These are phyloP conservation scores for Enteromius mattozi DNA, from an alignment of 2,797 vertebrate species.

Conservation along the genomic window DNA sequence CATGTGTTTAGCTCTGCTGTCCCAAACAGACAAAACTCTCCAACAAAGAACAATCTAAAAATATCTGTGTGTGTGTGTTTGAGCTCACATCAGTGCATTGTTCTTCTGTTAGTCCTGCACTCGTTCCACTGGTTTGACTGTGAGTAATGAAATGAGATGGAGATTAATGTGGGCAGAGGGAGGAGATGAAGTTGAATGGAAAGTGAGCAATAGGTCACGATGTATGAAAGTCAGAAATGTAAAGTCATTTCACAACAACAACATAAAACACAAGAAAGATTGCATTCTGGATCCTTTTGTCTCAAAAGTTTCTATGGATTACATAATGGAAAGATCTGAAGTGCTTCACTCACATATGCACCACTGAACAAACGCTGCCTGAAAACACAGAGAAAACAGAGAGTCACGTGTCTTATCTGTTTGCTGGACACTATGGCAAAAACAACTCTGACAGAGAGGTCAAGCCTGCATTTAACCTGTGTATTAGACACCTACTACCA, in stretches of 20 bases:
- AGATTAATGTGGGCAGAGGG: neutral
- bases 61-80: slow-evolving; percentile 20
- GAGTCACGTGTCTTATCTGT: neutral
- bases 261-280: neutral
- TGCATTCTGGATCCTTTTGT: neutral
- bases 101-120: neutral
- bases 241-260: slow-evolving; percentile 1
- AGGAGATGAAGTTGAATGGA: neutral
- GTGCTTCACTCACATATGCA: slow-evolving; percentile 42
- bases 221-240: neutral
- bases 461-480: neutral
- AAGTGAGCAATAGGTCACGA: slow-evolving; percentile 4
- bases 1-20: neutral
- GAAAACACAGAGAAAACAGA: slow-evolving; percentile 18
- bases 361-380: slow-evolving; percentile 36
- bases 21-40: neutral
- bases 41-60: slow-evolving; percentile 2
- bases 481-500: neutral
- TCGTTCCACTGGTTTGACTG: slow-evolving; percentile 37
- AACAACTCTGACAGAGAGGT: neutral
- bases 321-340: neutral
- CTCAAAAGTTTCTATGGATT: neutral
- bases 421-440: neutral
- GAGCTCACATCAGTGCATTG: slow-evolving; percentile 34
- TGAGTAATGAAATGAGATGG: slow-evolving; percentile 51